phyloP scores from a whole-genome alignment of 2,113 vertebrate species.

The Hassar affinis region DNA sequence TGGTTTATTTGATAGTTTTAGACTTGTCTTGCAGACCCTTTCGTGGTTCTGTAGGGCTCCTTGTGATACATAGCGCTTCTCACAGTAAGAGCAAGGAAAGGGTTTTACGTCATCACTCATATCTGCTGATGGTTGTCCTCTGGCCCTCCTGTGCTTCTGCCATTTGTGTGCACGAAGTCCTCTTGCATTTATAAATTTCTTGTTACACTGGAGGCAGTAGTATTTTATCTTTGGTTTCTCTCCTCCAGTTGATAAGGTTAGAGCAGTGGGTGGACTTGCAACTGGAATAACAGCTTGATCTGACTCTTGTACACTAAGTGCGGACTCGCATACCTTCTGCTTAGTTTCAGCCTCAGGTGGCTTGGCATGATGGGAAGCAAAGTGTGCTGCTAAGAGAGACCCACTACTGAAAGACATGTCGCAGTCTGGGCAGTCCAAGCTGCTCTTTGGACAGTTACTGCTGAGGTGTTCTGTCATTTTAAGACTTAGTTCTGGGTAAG shows the following conservation, averaged over 20 bases:
- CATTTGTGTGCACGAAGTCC: conserved; percentile 72
- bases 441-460: neutral
- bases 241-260: neutral
- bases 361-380: conserved; percentile 52
- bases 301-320: neutral
- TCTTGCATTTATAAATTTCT: conserved; percentile 66
- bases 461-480: neutral
- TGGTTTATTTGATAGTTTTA: conserved; percentile 21
- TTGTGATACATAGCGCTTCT: conserved; percentile 52
- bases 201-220: conserved; percentile 65
- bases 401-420: conserved; percentile 51
- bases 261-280: neutral
- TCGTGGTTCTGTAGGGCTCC: conserved; percentile 53
- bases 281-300: neutral
- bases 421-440: conserved; percentile 56
- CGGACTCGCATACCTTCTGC: neutral
- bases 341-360: conserved; percentile 22
- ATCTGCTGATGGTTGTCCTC: neutral
- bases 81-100: conserved; percentile 49
- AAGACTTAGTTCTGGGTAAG: conserved; percentile 9
- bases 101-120: conserved; percentile 25
- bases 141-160: conserved; percentile 65
- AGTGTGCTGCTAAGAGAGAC: conserved; percentile 53
- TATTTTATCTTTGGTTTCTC: conserved; percentile 46
- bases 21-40: conserved; percentile 40